These are phyloP conservation scores for Ganaspis sp. DNA, from an alignment of 1,140 invertebrate genomes.

Conservation along the genomic window DNA sequence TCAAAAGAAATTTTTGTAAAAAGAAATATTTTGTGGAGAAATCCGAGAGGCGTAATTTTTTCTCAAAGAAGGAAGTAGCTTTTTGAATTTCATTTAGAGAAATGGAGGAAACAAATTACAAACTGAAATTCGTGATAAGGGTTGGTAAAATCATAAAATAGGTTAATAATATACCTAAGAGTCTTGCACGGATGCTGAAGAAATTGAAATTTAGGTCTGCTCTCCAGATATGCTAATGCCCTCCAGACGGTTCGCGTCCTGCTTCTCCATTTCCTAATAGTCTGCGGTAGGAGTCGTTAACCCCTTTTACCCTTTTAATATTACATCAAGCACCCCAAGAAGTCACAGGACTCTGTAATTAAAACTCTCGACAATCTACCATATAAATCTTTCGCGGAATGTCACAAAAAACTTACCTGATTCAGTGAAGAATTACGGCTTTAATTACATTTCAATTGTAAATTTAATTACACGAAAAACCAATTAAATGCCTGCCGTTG, in stretches of 20 bases:
- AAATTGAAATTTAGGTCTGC: conserved; percentile 26
- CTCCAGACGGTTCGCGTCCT: background rate
- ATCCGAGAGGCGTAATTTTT: background rate
- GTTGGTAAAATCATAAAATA: background rate
- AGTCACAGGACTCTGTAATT: conserved; percentile 1
- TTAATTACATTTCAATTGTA: too few species aligned
- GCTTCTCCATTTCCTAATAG: background rate
- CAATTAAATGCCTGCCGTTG: too few species aligned
- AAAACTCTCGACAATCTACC: background rate
- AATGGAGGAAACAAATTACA: background rate
- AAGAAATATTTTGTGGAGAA: background rate
- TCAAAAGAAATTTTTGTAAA: too few species aligned
- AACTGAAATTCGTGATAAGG: background rate
- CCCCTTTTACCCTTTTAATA: conserved; percentile 25
- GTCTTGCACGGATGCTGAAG: background rate
- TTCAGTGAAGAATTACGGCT: too few species aligned
- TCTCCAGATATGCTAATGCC: conserved; percentile 22
- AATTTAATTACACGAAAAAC: too few species aligned
- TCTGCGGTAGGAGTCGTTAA: conserved; percentile 25
- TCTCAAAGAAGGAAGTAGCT: background rate
- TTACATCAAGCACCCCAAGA: background rate
- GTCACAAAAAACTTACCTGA: too few species aligned
- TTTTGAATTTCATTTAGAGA: background rate
- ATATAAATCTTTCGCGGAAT: background rate
- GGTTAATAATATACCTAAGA: background rate